These are phyloP conservation scores for Chromis chromis DNA, from an alignment of 2,797 vertebrate genomes.

Conservation along the genomic window DNA sequence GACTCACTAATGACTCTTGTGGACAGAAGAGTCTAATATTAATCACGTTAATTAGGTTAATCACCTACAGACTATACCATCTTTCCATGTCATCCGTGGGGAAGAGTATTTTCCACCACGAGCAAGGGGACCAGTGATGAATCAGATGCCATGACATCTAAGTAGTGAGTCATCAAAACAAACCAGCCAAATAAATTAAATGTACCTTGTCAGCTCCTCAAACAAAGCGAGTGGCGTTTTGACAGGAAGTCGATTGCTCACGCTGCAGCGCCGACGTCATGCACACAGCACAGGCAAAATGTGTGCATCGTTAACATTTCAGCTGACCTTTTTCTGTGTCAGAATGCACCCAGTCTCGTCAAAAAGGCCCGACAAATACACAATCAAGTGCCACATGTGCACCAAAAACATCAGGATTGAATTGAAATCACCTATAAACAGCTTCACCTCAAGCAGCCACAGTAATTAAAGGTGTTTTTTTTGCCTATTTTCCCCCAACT, in stretches of 20 bases:
- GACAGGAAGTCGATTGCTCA: slow-evolving; percentile 47
- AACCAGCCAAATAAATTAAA: slow-evolving; percentile 45
- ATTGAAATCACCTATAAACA: slow-evolving; percentile 10
- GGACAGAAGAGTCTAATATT: slow-evolving; percentile 34
- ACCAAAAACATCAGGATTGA: background rate
- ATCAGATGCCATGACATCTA: slow-evolving; percentile 45
- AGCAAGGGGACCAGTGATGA: slow-evolving; percentile 26
- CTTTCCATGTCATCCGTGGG: slow-evolving; percentile 23
- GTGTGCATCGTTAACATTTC: slow-evolving; percentile 67
- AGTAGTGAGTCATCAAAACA: slow-evolving; percentile 66
- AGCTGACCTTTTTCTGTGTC: slow-evolving; percentile 64
- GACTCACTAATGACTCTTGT: slow-evolving; percentile 27
- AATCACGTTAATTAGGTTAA: slow-evolving; percentile 35
- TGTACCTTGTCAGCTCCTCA: slow-evolving; percentile 42
- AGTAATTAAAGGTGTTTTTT: slow-evolving; percentile 32
- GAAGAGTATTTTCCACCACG: slow-evolving; percentile 19
- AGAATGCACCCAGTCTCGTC: slow-evolving; percentile 6
- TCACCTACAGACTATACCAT: slow-evolving; percentile 1
- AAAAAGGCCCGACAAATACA: slow-evolving; percentile 19
- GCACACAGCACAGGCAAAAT: slow-evolving; percentile 16
- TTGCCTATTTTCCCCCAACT: slow-evolving; percentile 35
- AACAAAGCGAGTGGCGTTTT: slow-evolving; percentile 44
- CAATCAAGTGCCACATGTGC: background rate
- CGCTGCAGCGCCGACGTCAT: background rate
- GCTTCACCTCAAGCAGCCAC: slow-evolving; percentile 15